Evolutionary conservation across 2,113 vertebrate genomes (phyloP).

Genomic region (Prietella phreatophila): DNA sequence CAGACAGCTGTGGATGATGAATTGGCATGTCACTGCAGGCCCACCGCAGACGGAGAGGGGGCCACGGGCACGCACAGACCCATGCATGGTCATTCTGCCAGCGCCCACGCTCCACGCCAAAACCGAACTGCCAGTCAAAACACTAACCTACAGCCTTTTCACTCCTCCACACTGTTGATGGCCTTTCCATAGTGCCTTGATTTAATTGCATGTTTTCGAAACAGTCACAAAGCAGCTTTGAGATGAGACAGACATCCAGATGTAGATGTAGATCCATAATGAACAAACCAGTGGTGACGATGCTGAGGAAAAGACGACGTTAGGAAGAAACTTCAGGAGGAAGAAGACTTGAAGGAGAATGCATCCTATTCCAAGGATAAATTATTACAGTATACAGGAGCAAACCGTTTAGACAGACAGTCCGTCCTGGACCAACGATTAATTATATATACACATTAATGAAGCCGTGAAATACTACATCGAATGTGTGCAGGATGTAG

Average conservation of each 20-base stretch:
- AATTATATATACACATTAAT: too few species aligned
- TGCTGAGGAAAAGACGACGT: background rate
- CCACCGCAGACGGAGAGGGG: constrained; percentile 40
- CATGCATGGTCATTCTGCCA: constrained; percentile 18
- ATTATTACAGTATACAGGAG: background rate
- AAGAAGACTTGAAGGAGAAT: background rate
- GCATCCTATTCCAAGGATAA: background rate
- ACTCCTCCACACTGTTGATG: background rate
- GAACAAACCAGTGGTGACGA: background rate
- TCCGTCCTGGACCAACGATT: background rate
- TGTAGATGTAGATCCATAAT: background rate
- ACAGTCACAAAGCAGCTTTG: background rate
- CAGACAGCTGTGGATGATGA: constrained; percentile 58
- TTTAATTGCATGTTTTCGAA: background rate
- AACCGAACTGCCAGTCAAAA: background rate
- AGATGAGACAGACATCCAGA: too few species aligned
- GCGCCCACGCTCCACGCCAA: background rate
- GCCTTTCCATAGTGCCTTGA: constrained; percentile 1
- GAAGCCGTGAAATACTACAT: background rate
- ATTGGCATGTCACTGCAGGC: constrained; percentile 51
- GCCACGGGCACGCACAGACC: background rate
- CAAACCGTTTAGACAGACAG: background rate
- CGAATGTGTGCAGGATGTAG: background rate
- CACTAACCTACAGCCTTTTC: background rate
- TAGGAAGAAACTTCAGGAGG: background rate